Evolutionary conservation across 2,888 invertebrate genomes (phyloP), one percentile per base, ranked within the genome.

Genomic region (Cryptophagus acutangulus): DNA sequence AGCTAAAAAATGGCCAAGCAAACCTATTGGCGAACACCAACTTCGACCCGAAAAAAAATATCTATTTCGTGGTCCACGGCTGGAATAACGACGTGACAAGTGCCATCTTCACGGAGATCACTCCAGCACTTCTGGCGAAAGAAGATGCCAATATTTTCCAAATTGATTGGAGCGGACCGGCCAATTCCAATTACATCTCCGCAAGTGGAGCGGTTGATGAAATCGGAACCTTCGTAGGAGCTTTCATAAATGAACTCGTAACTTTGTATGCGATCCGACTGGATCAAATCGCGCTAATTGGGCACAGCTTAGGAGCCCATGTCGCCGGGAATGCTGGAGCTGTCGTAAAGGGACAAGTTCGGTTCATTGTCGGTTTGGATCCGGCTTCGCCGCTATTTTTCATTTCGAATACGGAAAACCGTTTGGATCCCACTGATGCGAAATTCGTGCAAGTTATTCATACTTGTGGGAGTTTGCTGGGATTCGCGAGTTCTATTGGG

Each of bases 391-490:
- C 64, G 2, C 38, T 59, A 1, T 65, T 60, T 43, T 43, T 48
- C 4, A 2, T 45, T 2, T 41, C 33, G 5, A 49, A 62, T 25
- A 55, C 40, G 3, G 46, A 53, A n/a, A 53, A 58, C 33, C 61
- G 66, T 28, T 37, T 69, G 17, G 62, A 66, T 38, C 38, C 49
- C 4, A 52, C 52, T 12, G 67, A 67, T 46, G 69, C 59, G 1
- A 40, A 56, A 25, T 61, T 61, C 38, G 67, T 69, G 1, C 61
- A 68, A 29, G 49, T 63, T 3, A 62, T 70, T 18, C 69, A 69
- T 43, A 66, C 68, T 2, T 54, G 49, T 18, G 52, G 42, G 12
- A 39, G 43, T n/a, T 14, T 40, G n/a, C 37, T 54, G 1, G 58
- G 58, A 5, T 48, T 51, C 30, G 18, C 16, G 5, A 34, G 31